Evolutionary conservation across 2,113 vertebrate species (phyloP), one percentile per base, ranked within the genome.

Genomic region (Antechinus flavipes): DNA sequence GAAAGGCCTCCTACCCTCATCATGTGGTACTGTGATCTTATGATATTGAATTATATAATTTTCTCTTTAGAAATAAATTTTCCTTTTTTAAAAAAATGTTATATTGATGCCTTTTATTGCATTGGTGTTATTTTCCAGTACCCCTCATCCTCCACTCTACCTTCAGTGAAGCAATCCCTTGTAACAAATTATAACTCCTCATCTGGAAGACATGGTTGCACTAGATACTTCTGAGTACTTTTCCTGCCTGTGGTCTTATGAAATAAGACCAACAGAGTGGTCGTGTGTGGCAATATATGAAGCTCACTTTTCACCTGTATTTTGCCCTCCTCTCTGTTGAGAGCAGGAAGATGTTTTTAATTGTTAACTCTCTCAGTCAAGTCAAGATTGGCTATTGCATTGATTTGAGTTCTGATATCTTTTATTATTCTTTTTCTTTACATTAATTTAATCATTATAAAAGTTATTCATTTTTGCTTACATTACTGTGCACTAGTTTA

Each of bases 31-130:
- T 90, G 22, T 26, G 14, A 52, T 53, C 89, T 89, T 0, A 54
- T 54, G 61, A n/a, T 90, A 47, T 93, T 90, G 30, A 25, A 2
- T 3, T 49, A 89, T 91, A 91, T 53, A 93, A 26, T 84, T 68
- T 93, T 93, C 61, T 76, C 90, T 90, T 92, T 94, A 76, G 94
- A 97, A 42, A 7, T 52, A 10, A 49, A 49, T 49, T 49, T 49
- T 49, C 49, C 49, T 49, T 49, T 49, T 49, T 49, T 49, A 49
- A 49, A 49, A 49, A 49, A 49, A 49, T 49, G 49, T 49, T 49
- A 49, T 7, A 49, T 49, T 49, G 49, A 49, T 49, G 49, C 49
- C 49, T 49, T 49, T 49, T 49, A 49, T 49, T 56, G 55, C 23
- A 4, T 25, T 56, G 55, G 22, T 24, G 23, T 56, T 56, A 56